Percentiles rank a stretch among this genome's conserved stretches.
These are phyloP conservation scores for Caenorhabditis doughertyi DNA, from an alignment of 2,888 invertebrate species.

Conservation along the genomic window DNA sequence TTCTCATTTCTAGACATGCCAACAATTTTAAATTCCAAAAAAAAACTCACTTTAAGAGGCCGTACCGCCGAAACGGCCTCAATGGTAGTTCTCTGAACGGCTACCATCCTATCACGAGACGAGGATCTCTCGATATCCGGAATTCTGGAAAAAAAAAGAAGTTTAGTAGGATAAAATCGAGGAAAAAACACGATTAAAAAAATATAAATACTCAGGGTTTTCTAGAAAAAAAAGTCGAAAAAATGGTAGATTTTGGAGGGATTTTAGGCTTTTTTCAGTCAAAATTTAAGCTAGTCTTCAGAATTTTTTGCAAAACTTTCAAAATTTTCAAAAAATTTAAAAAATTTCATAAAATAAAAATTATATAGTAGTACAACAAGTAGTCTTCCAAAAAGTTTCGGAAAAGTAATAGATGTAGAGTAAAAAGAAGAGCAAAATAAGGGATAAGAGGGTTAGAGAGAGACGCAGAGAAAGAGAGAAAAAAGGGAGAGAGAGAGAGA, in stretches of 20 bases:
- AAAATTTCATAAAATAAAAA: too few relatives aligned
- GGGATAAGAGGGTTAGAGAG: too few relatives aligned
- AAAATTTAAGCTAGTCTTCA: too few relatives aligned
- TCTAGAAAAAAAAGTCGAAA: too few relatives aligned
- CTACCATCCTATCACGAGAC: conserved; percentile 72
- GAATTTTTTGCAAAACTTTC: too few relatives aligned
- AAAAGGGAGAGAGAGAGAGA: not conserved
- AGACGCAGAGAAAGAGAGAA: not conserved
- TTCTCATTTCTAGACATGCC: not conserved
- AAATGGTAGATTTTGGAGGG: too few relatives aligned
- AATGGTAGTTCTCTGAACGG: conserved; percentile 83
- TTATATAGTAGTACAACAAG: too few relatives aligned
- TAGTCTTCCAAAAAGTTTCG: too few relatives aligned
- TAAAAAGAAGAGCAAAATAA: conserved; percentile 8
- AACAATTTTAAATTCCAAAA: conserved; percentile 13
- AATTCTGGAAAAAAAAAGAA: conserved; percentile 28
- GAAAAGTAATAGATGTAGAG: too few relatives aligned
- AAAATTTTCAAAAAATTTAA: too few relatives aligned
- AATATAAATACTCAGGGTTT: too few relatives aligned
- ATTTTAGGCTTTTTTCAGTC: too few relatives aligned
- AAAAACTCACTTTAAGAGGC: conserved; percentile 83
- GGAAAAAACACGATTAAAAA: not conserved
- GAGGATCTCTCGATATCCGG: conserved; percentile 34
- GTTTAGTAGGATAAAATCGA: not conserved
- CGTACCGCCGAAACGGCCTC: conserved; percentile 84